Percentiles rank a stretch among this genome's conserved stretches.
Conservation (phyloP, 2,113 vertebrate genomes). For the Trochalopteron elliotii region DNA sequence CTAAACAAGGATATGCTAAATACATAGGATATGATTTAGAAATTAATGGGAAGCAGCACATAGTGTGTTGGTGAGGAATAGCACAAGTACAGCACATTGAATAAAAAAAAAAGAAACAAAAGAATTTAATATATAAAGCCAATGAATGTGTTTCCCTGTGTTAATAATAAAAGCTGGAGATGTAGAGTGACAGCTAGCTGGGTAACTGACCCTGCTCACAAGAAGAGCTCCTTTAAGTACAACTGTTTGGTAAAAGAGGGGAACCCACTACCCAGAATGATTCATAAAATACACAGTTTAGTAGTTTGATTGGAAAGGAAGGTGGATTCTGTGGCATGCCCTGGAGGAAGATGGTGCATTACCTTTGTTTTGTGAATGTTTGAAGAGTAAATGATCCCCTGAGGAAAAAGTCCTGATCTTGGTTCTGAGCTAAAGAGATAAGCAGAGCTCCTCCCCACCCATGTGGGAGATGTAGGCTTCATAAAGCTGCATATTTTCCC, state of each 20-base stretch:
- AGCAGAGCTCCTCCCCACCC: background rate
- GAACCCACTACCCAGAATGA: background rate
- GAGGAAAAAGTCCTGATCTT: slow-evolving; percentile 3
- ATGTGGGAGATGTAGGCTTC: background rate
- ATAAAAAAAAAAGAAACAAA: background rate
- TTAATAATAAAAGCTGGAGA: background rate
- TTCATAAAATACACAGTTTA: background rate
- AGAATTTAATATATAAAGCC: background rate
- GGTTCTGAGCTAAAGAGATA: slow-evolving; percentile 41
- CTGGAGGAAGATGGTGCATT: background rate
- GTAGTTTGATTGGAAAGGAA: background rate
- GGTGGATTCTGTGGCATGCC: background rate
- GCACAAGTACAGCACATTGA: background rate
- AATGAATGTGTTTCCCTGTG: background rate
- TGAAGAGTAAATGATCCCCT: background rate
- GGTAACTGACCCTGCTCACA: background rate
- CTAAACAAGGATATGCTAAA: background rate
- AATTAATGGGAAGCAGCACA: background rate
- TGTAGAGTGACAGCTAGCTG: background rate
- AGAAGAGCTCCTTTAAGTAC: background rate
- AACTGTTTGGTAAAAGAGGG: background rate
- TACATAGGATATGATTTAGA: background rate
- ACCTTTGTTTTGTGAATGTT: slow-evolving; percentile 18
- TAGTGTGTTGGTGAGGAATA: background rate
- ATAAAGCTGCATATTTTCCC: slow-evolving; percentile 27